phyloP scores from a whole-genome alignment of 1,140 invertebrate species.

The Caenorhabditis briggsae region DNA sequence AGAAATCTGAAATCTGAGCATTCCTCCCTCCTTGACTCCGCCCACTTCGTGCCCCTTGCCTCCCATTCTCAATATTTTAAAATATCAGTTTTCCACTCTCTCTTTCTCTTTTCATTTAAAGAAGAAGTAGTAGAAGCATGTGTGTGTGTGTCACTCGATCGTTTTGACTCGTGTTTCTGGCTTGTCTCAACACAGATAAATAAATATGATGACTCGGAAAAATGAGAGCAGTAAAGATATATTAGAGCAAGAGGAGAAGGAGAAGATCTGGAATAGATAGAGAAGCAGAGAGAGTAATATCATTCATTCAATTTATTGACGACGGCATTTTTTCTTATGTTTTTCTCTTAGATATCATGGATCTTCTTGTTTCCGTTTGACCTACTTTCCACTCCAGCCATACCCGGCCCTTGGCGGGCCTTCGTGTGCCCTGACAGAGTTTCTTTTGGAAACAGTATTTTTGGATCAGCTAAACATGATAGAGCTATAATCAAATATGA shows the following conservation, averaged over 20 bases:
- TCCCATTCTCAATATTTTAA: background rate
- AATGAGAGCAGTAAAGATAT: slow-evolving; percentile 13
- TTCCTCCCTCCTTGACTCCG: background rate
- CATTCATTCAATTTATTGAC: slow-evolving; percentile 2
- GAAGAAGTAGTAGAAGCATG: background rate
- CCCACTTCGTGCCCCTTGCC: background rate
- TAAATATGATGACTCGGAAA: slow-evolving; percentile 49
- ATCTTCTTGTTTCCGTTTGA: background rate
- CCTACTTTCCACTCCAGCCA: too few species aligned
- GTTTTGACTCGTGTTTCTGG: slow-evolving; percentile 48
- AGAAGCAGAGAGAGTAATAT: slow-evolving; percentile 41
- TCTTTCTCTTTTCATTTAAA: background rate
- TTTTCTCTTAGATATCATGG: background rate
- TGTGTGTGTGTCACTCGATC: slow-evolving; percentile 46
- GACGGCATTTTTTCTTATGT: background rate
- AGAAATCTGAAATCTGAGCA: slow-evolving; percentile 51
- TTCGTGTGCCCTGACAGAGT: too few species aligned
- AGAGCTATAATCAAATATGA: too few species aligned
- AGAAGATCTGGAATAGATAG: background rate
- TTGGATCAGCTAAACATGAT: too few species aligned
- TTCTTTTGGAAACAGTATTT: too few species aligned
- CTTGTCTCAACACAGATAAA: slow-evolving; percentile 56
- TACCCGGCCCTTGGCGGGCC: too few species aligned
- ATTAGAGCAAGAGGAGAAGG: too few species aligned
- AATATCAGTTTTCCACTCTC: slow-evolving; percentile 39